Evolutionary conservation across 2,888 invertebrate species (phyloP), one percentile per base, ranked within the genome.

Genomic region (Drosophila leonis): DNA sequence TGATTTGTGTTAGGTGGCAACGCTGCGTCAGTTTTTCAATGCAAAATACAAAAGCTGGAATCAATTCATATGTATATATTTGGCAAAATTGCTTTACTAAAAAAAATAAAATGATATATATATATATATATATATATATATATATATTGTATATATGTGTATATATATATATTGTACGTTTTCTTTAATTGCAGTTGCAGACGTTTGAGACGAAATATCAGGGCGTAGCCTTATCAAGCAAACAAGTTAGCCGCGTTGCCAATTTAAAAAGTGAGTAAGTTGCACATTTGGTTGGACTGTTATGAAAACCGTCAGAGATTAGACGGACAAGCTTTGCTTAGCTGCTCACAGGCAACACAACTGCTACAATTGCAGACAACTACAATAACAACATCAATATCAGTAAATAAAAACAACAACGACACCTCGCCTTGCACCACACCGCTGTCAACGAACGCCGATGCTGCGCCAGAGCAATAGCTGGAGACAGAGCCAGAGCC

Each of bases 121-220:
- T 18, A 20, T 2, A 13, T 13, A 24, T 7, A 24, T 24, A 24
- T 24, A 24, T 24, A 24, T 24, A 24, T 24, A 24, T 24, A 24
- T 24, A 24, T 24, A 4, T 3, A 4, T 24, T 24, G n/a, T 7
- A 24, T 24, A 24, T 24, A 24, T 24, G 4, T 24, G 4, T 24
- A 24, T 24, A 24, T 24, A 24, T 24, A 4, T 3, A 4, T 24
- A 3, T 41, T 31, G 4, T 31, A 8, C 12, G 9, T 39, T 39
- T 31, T 10, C 51, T 72, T 52, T 46, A 33, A 48, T 76, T 77
- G 12, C 77, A 76, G 75, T 68, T 72, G 60, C 64, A 61, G 62
- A 55, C 59, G 37, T 33, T 56, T 64, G 18, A 67, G 39, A 41
- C 27, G 48, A 33, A 33, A 52, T 31, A 56, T 27, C 60, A 52